A percentile compares a stretch with the other conserved stretches of the same genome.
phyloP scores from a whole-genome alignment of 2,797 vertebrate species.

The Nyctalus aviator region DNA sequence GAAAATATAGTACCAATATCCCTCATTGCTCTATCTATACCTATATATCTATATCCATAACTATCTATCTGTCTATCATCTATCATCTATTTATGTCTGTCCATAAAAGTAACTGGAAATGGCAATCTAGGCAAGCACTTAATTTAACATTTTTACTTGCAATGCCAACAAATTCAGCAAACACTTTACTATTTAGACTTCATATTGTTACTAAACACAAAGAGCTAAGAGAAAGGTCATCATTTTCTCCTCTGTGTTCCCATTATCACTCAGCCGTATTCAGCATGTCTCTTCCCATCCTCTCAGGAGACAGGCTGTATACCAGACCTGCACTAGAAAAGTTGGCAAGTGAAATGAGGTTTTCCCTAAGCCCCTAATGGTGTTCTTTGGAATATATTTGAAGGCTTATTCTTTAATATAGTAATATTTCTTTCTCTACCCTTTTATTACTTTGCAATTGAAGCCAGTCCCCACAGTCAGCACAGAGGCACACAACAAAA shows the following conservation, averaged over 20 bases:
- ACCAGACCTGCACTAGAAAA: slow-evolving; percentile 70
- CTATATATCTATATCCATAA: too few relatives aligned
- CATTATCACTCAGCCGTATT: slow-evolving; percentile 7
- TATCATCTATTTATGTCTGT: neutral
- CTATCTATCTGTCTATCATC: too few relatives aligned
- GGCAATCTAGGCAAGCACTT: neutral
- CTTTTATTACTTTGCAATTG: slow-evolving; percentile 72
- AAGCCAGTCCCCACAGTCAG: slow-evolving; percentile 52
- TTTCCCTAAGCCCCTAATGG: slow-evolving; percentile 60
- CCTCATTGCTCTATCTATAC: neutral
- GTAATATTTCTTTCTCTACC: slow-evolving; percentile 63
- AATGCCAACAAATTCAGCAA: neutral
- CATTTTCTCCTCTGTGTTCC: slow-evolving; percentile 7
- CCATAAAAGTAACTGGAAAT: neutral
- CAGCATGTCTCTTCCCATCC: neutral
- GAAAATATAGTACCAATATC: neutral
- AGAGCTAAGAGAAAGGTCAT: neutral
- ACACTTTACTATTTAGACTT: neutral
- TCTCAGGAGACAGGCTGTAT: slow-evolving; percentile 60
- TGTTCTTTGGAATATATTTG: slow-evolving; percentile 71
- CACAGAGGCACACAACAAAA: slow-evolving; percentile 45
- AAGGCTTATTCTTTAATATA: slow-evolving; percentile 73
- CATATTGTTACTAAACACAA: neutral
- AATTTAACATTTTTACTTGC: neutral
- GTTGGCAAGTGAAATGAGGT: slow-evolving; percentile 72